These are phyloP conservation scores for Nephrotoma guestfalica DNA, from an alignment of 2,888 invertebrate species.

Conservation along the genomic window DNA sequence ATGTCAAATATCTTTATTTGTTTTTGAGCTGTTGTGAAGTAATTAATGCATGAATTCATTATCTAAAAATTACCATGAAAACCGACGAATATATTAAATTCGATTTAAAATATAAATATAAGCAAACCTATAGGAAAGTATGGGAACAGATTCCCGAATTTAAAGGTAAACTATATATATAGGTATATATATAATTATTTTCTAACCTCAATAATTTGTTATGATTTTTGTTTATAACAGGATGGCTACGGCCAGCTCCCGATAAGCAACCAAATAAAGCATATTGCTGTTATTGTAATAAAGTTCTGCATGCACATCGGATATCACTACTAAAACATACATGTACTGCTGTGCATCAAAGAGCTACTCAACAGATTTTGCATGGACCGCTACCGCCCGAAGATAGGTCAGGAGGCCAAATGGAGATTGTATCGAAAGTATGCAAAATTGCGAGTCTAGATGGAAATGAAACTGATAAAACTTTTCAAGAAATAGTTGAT, in stretches of 20 bases:
- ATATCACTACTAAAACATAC: constrained; percentile 43
- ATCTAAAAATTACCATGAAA: not conserved
- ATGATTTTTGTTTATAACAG: constrained; percentile 16
- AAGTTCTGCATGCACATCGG: constrained; percentile 42
- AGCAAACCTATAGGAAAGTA: not conserved
- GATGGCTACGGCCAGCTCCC: constrained; percentile 40
- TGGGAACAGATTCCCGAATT: not conserved
- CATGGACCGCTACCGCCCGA: not conserved
- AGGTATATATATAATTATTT: not conserved
- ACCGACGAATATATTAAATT: not conserved
- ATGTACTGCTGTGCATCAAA: constrained; percentile 41
- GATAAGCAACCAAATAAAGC: constrained; percentile 37
- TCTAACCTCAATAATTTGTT: not conserved
- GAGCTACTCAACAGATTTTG: not conserved
- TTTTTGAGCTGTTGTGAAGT: not conserved
- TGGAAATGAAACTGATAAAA: not conserved
- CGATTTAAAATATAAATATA: not conserved
- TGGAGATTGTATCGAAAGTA: not conserved
- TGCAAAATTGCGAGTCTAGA: not conserved
- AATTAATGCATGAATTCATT: too few relatives aligned
- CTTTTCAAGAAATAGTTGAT: not conserved
- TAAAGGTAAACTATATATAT: not conserved
- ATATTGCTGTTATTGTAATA: constrained; percentile 40
- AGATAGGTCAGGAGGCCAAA: not conserved
- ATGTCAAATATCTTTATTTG: not conserved